phyloP scores from a whole-genome alignment of 2,797 vertebrate genomes.

The Sebastes diaconus region DNA sequence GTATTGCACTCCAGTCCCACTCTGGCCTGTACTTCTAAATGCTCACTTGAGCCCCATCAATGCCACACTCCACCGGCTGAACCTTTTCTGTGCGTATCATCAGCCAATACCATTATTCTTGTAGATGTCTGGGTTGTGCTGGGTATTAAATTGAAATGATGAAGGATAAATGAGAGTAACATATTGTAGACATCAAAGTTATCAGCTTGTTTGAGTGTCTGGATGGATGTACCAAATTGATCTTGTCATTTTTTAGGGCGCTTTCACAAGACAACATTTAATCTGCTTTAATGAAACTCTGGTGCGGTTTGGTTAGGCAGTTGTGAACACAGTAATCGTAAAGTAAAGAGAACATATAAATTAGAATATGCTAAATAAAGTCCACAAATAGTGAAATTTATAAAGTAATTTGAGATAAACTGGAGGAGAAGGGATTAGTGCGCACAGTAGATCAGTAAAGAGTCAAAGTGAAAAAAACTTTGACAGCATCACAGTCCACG shows the following conservation, averaged over 20 bases:
- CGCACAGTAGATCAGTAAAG: no score
- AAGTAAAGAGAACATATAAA: no score
- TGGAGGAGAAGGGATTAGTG: no score
- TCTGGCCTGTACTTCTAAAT: constrained; percentile 41
- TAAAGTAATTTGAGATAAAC: no score
- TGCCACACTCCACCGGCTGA: neutral
- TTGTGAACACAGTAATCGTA: no score
- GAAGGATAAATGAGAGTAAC: neutral
- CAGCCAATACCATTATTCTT: neutral
- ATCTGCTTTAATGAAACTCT: no score
- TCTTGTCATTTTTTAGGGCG: neutral
- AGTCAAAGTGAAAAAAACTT: no score
- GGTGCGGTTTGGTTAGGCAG: no score
- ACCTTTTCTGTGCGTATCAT: neutral
- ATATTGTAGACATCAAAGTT: neutral
- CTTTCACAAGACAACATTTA: no score
- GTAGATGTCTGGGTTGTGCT: neutral
- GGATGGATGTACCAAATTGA: neutral
- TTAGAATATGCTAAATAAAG: no score
- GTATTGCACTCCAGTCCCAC: constrained; percentile 17
- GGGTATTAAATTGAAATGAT: neutral
- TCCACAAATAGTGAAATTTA: no score
- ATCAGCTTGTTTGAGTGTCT: neutral
- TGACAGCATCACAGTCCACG: no score
- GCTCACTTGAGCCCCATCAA: constrained; percentile 43